Conservation (phyloP, 2,113 vertebrate genomes). For the Engraulis encrasicolus region DNA sequence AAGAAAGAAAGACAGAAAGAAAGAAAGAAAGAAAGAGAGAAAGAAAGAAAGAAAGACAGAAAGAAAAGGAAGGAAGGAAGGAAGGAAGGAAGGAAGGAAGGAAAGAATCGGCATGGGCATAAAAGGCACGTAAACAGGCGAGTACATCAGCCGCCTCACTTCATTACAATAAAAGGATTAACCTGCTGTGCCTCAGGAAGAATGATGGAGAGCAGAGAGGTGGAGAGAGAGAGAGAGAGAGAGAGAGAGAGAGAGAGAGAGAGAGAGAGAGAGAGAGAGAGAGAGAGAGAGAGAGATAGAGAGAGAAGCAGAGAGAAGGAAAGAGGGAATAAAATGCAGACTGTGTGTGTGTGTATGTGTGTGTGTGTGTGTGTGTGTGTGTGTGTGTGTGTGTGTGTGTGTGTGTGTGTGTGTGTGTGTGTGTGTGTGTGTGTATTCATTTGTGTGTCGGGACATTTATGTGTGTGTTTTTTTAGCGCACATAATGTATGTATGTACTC, state of each 20-base stretch:
- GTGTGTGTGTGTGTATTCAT: neutral
- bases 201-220: slow-evolving; percentile 1
- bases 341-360: slow-evolving; percentile 4
- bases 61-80: neutral
- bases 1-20: neutral
- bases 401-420: neutral
- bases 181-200: slow-evolving; percentile 57
- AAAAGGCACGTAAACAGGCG: slow-evolving; percentile 57
- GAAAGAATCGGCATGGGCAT: slow-evolving; percentile 48
- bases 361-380: neutral
- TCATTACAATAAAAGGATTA: slow-evolving; percentile 81
- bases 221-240: neutral
- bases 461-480: neutral
- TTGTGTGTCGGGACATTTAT: neutral
- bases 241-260: too few relatives aligned
- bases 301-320: too few relatives aligned
- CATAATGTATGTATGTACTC: neutral
- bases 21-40: slow-evolving; percentile 5
- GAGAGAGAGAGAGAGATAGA: too few relatives aligned
- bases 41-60: neutral
- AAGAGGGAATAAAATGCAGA: too few relatives aligned
- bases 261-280: too few relatives aligned
- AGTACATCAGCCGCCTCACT: slow-evolving; percentile 67
- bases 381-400: neutral
- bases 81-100: too few relatives aligned